Base-by-base conservation (phyloP, 2,797 vertebrate species). In the Brotula barbata region DNA sequence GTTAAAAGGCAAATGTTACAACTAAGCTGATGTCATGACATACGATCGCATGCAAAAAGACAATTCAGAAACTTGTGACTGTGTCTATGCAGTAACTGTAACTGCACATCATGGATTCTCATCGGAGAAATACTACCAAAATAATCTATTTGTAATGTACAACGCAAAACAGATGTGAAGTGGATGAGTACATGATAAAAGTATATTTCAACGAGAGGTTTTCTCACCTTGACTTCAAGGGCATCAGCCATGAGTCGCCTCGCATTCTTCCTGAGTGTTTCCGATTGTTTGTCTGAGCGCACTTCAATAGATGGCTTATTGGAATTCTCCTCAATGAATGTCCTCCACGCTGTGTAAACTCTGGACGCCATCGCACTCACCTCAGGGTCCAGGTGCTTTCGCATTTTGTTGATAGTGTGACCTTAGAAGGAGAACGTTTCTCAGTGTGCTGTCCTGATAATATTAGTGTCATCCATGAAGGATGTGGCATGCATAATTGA, bases 271-370 rank as follows among this genome's bases (percentile, higher is more conserved):
- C 97, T 84, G 61, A 99, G 90, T 16, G 77, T 89, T 81, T 98
- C 95, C 0, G 93, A 96, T 71, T 92, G 93, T 73, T 93, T 89
- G 72, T 98, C 94, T 0, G 94, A 93, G 76, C 90, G 93, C 46
- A 99, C 95, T 88, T 96, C 96, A 64, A 99, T 96, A 12, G 91
- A 91, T 6, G 95, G 92, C 77, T 92, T 95, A 86, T 93, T 90
- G 42, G 88, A 85, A 82, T 95, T 93, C 41, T 93, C 92, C 82
- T 91, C 91, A 39, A 96, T 85, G 84, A 93, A 98, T 0, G 88
- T 92, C 88, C 82, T 88, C 97, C 97, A 99, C 50, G 94, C 90
- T 0, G 62, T 91, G 82, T 93, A 94, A 62, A 99, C 87, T 40
- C 90, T 92, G 28, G 72, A 79, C 43, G 96, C 96, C 2, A 94